Conservation (phyloP, 2,797 vertebrate species). For the Protosalanx chinensis region DNA sequence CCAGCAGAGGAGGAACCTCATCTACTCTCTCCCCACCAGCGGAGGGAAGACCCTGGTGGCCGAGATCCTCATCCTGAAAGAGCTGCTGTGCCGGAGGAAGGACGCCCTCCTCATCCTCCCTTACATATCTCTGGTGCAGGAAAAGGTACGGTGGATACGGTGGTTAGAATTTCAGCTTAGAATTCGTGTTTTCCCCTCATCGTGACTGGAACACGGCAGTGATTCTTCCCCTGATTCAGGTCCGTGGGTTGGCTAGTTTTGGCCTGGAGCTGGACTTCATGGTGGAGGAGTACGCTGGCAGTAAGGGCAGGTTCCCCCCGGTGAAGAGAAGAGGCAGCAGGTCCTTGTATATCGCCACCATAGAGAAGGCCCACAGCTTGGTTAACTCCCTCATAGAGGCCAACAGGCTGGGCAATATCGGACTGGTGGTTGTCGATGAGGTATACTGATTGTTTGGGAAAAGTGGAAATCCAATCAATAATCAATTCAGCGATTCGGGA, state of each 20-base stretch:
- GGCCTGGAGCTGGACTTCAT: constrained; percentile 92
- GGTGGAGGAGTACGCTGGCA: constrained; percentile 97
- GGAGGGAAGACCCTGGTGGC: constrained; percentile 97
- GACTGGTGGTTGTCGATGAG: constrained; percentile 94
- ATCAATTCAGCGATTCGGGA: too few relatives aligned
- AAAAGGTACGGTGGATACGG: constrained; percentile 78
- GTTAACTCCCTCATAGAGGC: constrained; percentile 91
- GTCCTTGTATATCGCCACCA: constrained; percentile 88
- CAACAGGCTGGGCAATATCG: constrained; percentile 73
- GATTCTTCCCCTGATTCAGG: constrained; percentile 60
- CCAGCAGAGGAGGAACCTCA: constrained; percentile 86
- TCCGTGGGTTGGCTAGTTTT: constrained; percentile 83
- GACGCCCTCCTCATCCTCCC: constrained; percentile 91
- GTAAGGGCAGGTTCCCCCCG: constrained; percentile 92
- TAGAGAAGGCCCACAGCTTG: constrained; percentile 91
- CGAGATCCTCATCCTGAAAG: constrained; percentile 90
- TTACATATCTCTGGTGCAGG: constrained; percentile 93
- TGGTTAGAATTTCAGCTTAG: not conserved
- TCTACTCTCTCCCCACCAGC: constrained; percentile 93
- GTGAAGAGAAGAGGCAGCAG: constrained; percentile 79
- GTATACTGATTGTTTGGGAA: constrained; percentile 58
- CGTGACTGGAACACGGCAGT: not conserved
- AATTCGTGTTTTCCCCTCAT: too few relatives aligned
- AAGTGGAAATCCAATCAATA: not conserved
- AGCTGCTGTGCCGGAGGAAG: constrained; percentile 87